Evolutionary conservation across 1,140 invertebrate genomes (phyloP).

Genomic region (Cydia strobilella): DNA sequence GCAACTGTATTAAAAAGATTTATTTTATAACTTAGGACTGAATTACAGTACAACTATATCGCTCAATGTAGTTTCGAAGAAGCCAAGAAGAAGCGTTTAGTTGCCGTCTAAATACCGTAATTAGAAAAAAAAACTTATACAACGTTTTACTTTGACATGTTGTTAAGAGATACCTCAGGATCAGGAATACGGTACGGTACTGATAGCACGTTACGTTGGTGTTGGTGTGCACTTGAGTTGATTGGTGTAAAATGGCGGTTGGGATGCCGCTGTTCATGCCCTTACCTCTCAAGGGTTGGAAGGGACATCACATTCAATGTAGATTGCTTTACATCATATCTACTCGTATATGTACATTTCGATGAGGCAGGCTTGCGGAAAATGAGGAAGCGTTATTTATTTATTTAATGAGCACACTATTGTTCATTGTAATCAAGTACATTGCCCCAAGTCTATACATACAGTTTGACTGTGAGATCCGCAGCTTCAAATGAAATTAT

Average conservation of each 20-base stretch:
- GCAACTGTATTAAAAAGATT: too few relatives aligned
- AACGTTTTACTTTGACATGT: not conserved
- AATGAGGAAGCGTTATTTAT: not conserved
- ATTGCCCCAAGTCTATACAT: too few relatives aligned
- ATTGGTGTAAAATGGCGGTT: conserved; percentile 30
- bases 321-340: not conserved
- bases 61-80: too few relatives aligned
- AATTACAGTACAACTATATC: too few relatives aligned
- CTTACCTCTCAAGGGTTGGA: conserved; percentile 4
- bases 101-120: not conserved
- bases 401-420: too few relatives aligned
- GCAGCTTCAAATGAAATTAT: too few relatives aligned
- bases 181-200: conserved; percentile 8
- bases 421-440: too few relatives aligned
- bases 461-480: too few relatives aligned
- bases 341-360: not conserved
- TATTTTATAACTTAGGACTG: too few relatives aligned
- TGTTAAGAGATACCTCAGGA: conserved; percentile 12
- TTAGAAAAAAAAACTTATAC: not conserved
- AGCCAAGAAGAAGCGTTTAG: too few relatives aligned
- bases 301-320: conserved; percentile 30
- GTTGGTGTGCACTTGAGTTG: conserved; percentile 19
- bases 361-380: not conserved
- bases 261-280: conserved; percentile 14
- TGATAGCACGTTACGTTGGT: not conserved